Base-by-base conservation (phyloP, 2,113 vertebrate species). In the Eublepharis macularius region DNA sequence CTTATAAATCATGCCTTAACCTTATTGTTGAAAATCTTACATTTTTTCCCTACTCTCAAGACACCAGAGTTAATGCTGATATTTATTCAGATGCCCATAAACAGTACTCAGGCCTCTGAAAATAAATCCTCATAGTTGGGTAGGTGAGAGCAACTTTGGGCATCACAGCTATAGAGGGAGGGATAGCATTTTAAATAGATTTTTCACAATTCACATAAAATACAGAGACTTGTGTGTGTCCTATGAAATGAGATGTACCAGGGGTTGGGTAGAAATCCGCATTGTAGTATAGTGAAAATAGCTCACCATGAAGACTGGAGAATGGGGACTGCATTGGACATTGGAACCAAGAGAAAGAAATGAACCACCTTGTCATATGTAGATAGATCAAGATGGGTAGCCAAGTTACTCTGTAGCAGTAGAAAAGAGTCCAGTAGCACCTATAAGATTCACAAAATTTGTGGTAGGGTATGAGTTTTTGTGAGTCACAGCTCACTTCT, bases 1-100 rank as follows among this genome's bases (percentile, higher is more conserved):
- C 85, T 89, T 83, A 82, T 83, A 86, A 90, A 84, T 82, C 76
- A 74, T 29, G 5, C 85, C 51, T 88, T 80, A 93, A 57, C 4
- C 16, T 57, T 82, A 60, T 75, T 85, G 49, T 74, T 82, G 36
- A 76, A 90, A 92, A 89, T 66, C 21, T 66, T 81, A 51, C 51
- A 81, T 79, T 85, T 87, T 80, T 29, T 63, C 24, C 69, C 76
- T 78, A 24, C 41, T 86, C 57, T 81, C 70, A 13, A 88, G 36
- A n/a, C 29, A 65, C 43, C 34, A 81, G 68, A 88, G 65, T 86
- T 49, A 19, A 86, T 17, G 5, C 3, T 84, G 47, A 82, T 74
- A 81, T 82, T 82, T 9, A 0, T 76, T 84, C 26, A 84, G 43
- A 73, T 34, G 76, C 73, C 63, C 83, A 0, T 3, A 88, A 83